Evolutionary conservation across 2,113 vertebrate species (phyloP).

Genomic region (Clinocottus analis): DNA sequence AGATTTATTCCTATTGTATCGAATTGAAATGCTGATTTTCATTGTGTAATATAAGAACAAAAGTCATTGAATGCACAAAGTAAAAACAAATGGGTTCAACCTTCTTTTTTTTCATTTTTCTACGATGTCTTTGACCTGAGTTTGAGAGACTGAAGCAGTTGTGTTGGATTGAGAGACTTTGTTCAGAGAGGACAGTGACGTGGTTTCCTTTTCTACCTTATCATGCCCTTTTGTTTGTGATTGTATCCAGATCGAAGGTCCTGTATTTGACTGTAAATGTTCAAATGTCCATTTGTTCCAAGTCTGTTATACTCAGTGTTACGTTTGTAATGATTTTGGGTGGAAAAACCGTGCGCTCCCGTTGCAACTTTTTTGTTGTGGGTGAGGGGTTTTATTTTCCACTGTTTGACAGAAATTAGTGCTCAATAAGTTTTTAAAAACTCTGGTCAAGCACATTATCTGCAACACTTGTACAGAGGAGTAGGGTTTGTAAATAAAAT

Average conservation of each 20-base stretch:
- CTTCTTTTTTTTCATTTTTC: constrained; percentile 41
- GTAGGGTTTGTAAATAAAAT: constrained; percentile 83
- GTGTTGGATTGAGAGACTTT: constrained; percentile 50
- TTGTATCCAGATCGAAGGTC: constrained; percentile 69
- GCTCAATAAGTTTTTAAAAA: constrained; percentile 63
- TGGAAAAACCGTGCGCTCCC: constrained; percentile 70
- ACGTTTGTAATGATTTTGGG: constrained; percentile 71
- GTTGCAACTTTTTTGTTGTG: constrained; percentile 66
- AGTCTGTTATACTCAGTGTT: constrained; percentile 69
- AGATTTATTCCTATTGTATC: constrained; percentile 52
- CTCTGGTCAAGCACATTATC: constrained; percentile 74
- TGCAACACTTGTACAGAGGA: constrained; percentile 79
- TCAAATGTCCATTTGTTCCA: constrained; percentile 70
- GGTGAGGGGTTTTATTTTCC: constrained; percentile 52
- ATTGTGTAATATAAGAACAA: constrained; percentile 47
- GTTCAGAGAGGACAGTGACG: constrained; percentile 39
- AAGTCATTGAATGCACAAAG: constrained; percentile 43
- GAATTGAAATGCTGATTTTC: constrained; percentile 60
- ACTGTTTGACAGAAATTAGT: constrained; percentile 63
- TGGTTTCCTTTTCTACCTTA: constrained; percentile 55
- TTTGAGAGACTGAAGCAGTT: constrained; percentile 51
- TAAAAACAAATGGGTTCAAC: constrained; percentile 58
- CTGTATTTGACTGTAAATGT: constrained; percentile 75
- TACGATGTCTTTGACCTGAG: constrained; percentile 44
- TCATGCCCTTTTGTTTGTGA: constrained; percentile 68